A percentile compares a stretch with the other conserved stretches of the same genome.
Evolutionary conservation across 2,113 vertebrate species (phyloP).

Genomic region (Malurus elegans): DNA sequence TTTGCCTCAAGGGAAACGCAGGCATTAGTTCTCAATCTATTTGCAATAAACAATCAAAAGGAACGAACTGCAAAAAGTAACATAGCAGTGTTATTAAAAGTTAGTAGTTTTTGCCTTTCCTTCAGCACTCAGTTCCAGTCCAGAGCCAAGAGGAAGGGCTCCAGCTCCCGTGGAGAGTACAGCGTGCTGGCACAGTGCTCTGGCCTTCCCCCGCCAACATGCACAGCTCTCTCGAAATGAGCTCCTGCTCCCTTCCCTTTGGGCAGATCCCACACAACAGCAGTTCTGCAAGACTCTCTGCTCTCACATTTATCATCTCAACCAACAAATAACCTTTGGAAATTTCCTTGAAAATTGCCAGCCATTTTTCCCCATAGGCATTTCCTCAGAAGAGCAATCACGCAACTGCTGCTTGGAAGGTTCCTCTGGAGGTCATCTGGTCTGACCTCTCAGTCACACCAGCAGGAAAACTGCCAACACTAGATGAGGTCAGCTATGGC

Average conservation of each 20-base stretch:
- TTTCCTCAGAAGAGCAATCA: background rate
- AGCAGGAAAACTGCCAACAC: background rate
- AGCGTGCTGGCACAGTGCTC: background rate
- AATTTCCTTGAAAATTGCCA: background rate
- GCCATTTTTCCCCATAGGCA: background rate
- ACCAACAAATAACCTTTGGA: background rate
- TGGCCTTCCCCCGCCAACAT: background rate
- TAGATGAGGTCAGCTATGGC: background rate
- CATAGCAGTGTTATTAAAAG: background rate
- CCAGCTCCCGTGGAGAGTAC: background rate
- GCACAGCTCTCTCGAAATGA: background rate
- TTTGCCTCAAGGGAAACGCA: rapidly evolving
- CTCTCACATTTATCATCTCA: background rate
- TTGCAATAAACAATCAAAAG: background rate
- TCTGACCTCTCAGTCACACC: background rate
- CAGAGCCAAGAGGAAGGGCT: background rate
- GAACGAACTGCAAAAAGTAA: background rate
- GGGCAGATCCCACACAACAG: background rate
- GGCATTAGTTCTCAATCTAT: background rate
- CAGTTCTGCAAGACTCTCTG: background rate
- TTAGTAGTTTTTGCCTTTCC: background rate
- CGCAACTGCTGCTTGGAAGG: background rate
- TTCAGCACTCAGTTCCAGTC: background rate
- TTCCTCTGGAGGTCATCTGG: background rate
- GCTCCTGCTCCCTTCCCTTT: background rate